Evolutionary conservation across 2,888 invertebrate species (phyloP).

Genomic region (Caenorhabditis panamensis): DNA sequence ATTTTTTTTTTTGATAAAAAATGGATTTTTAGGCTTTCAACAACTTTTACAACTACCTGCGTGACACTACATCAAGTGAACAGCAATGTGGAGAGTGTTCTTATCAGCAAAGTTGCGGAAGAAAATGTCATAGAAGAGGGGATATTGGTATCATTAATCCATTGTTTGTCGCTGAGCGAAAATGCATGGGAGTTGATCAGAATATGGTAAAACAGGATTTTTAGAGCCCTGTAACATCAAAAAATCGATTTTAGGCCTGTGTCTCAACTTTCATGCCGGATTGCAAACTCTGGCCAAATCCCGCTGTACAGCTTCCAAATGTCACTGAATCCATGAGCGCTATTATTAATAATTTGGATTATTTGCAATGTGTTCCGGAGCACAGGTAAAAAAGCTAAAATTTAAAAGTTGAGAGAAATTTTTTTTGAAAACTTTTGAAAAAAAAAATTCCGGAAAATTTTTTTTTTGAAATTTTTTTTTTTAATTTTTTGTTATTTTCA

Average conservation of each 20-base stretch:
- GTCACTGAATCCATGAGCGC: constrained; percentile 77
- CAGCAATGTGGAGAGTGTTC: constrained; percentile 79
- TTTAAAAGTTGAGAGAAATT: too few species aligned
- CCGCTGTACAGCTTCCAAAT: constrained; percentile 74
- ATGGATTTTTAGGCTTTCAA: constrained; percentile 4
- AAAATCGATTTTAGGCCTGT: constrained; percentile 65
- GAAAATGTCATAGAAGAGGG: constrained; percentile 79
- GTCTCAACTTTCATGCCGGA: constrained; percentile 70
- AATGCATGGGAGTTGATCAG: constrained; percentile 79
- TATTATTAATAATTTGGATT: constrained; percentile 79
- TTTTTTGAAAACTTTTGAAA: too few species aligned
- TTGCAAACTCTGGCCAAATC: constrained; percentile 80
- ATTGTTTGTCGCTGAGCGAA: constrained; percentile 79
- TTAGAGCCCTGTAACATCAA: neutral
- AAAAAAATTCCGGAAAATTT: too few species aligned
- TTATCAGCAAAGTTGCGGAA: constrained; percentile 79
- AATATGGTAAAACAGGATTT: constrained; percentile 37
- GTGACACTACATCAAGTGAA: constrained; percentile 76
- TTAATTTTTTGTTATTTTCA: too few species aligned
- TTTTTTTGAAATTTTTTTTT: too few species aligned
- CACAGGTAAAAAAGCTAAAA: constrained; percentile 65
- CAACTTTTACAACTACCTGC: constrained; percentile 80
- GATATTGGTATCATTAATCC: constrained; percentile 78
- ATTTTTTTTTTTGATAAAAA: constrained; percentile 3
- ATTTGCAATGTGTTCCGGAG: constrained; percentile 77